phyloP scores from a whole-genome alignment of 2,888 invertebrate genomes.

The Pseudococcus jackbeardsleyi region DNA sequence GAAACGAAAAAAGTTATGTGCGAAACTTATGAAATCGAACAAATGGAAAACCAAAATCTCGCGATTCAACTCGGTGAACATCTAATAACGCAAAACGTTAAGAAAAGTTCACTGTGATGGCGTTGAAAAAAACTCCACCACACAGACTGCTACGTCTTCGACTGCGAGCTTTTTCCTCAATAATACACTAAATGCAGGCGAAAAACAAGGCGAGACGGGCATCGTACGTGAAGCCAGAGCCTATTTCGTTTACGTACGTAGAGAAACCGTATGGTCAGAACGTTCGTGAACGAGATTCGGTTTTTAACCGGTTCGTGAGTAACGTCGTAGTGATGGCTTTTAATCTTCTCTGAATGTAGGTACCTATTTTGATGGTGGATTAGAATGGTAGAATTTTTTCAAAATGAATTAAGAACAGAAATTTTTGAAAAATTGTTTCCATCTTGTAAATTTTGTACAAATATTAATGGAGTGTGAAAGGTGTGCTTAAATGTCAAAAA shows the following conservation, averaged over 20 bases:
- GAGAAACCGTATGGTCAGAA: neutral
- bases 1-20: neutral
- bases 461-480: too few relatives aligned
- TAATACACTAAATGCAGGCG: conserved; percentile 42
- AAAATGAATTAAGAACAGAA: too few relatives aligned
- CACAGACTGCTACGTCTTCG: conserved; percentile 4
- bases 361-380: neutral
- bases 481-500: too few relatives aligned
- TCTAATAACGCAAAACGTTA: neutral
- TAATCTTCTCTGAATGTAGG: neutral
- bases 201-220: conserved; percentile 44
- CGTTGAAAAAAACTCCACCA: conserved; percentile 37
- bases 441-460: too few relatives aligned
- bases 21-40: conserved; percentile 13
- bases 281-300: conserved; percentile 44
- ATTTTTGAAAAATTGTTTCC: too few relatives aligned
- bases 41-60: neutral
- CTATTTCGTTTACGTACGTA: conserved; percentile 26
- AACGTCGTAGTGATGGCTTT: neutral
- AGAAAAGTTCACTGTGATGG: neutral
- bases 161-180: conserved; percentile 33
- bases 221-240: conserved; percentile 4
- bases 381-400: too few relatives aligned
- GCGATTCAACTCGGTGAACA: neutral
- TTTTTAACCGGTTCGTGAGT: conserved; percentile 45